A percentile compares a stretch with the other conserved stretches of the same genome.
phyloP scores from a whole-genome alignment of 2,888 invertebrate species.

The Argyra leucocephala region DNA sequence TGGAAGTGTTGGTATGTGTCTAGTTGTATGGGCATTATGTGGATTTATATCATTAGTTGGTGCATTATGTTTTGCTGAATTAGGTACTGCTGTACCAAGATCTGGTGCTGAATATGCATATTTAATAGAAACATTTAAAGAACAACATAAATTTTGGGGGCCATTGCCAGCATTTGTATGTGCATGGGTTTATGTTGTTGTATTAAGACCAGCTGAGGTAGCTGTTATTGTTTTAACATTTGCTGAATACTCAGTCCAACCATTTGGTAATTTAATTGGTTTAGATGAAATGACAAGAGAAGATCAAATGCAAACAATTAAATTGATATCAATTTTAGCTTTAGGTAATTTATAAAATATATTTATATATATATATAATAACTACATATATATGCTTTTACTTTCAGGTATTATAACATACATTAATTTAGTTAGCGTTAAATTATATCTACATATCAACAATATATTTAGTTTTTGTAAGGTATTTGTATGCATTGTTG shows the following conservation, averaged over 20 bases:
- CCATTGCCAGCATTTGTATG: slow-evolving; percentile 64
- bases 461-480: slow-evolving; percentile 73
- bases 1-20: slow-evolving; percentile 69
- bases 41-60: slow-evolving; percentile 71
- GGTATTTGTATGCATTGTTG: slow-evolving; percentile 64
- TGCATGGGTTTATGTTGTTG: slow-evolving; percentile 66
- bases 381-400: neutral
- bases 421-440: slow-evolving; percentile 68
- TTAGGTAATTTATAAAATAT: slow-evolving; percentile 45
- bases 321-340: slow-evolving; percentile 54
- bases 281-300: slow-evolving; percentile 42
- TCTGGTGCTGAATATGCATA: slow-evolving; percentile 78
- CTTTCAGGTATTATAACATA: slow-evolving; percentile 64
- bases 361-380: neutral
- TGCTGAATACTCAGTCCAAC: slow-evolving; percentile 63
- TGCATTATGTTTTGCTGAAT: slow-evolving; percentile 69
- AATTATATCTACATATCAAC: slow-evolving; percentile 68
- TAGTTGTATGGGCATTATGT: slow-evolving; percentile 66
- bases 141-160: slow-evolving; percentile 59
- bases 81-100: slow-evolving; percentile 66
- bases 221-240: slow-evolving; percentile 68
- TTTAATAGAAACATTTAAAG: slow-evolving; percentile 62
- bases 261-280: slow-evolving; percentile 44
- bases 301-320: slow-evolving; percentile 48
- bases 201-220: slow-evolving; percentile 67